These are phyloP conservation scores for Polyergus mexicanus DNA, from an alignment of 1,140 invertebrate species.

Conservation along the genomic window DNA sequence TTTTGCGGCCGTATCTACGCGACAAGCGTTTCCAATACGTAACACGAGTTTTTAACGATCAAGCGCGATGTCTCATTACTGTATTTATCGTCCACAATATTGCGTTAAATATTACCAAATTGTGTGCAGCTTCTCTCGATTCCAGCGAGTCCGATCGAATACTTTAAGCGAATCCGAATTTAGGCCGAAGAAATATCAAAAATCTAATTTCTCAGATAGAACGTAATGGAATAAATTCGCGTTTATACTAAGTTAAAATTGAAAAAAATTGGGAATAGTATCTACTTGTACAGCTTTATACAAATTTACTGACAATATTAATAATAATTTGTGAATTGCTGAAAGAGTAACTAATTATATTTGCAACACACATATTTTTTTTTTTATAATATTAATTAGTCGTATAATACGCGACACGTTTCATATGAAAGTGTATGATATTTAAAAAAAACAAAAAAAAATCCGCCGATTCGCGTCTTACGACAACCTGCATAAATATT, in stretches of 20 bases:
- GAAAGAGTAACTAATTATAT: slow-evolving; percentile 14
- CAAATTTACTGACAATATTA: neutral
- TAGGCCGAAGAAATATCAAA: neutral
- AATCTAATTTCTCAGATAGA: neutral
- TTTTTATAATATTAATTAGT: neutral
- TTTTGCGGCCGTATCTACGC: slow-evolving; percentile 73
- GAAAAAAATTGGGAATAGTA: neutral
- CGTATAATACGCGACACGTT: neutral
- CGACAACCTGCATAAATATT: too few species aligned
- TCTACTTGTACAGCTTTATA: neutral
- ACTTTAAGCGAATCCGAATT: neutral
- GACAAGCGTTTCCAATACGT: slow-evolving; percentile 70
- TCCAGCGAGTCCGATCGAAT: neutral
- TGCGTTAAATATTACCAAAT: neutral
- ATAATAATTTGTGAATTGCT: neutral
- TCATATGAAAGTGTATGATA: neutral
- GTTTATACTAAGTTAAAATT: neutral
- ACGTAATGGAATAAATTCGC: neutral
- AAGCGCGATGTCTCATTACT: slow-evolving; percentile 44
- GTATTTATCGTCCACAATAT: slow-evolving; percentile 28
- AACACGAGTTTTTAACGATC: slow-evolving; percentile 19
- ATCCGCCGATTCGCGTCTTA: neutral
- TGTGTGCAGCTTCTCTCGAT: neutral
- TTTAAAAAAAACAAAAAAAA: slow-evolving; percentile 6
- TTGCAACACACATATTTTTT: slow-evolving; percentile 11